Evolutionary conservation across 2,888 invertebrate genomes (phyloP), one percentile per base, ranked within the genome.

Genomic region (Dicycla oo): DNA sequence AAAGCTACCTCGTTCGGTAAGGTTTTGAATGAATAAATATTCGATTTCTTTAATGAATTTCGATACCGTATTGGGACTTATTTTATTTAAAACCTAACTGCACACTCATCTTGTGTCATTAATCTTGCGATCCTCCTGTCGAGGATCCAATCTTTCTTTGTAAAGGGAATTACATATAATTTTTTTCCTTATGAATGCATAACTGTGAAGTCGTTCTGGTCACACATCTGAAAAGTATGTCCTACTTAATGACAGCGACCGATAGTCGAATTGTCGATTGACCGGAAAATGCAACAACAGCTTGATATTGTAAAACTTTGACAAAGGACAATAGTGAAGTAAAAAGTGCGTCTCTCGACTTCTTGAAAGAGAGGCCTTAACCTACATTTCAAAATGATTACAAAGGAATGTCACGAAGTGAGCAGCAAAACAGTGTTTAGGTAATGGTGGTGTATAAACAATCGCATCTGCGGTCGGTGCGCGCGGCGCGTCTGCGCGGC

Each of bases 381-480:
- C 95, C 95, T 86, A 95, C 92, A 94, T 95, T 93, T 88, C 86
- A 88, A 85, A 90, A 92, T 91, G 91, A 93, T 95, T 94, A 94
- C 93, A 92, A 92, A 91, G 94, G 95, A 94, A 95, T 95, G 95
- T 94, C 95, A 94, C 95, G 95, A 94, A 92, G 93, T 81, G 40
- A 79, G 76, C 90, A 90, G 92, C 92, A 91, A 89, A 92, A 92
- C 92, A 91, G 89, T 90, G 94, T 94, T 93, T 92, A 91, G 94
- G 93, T 94, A 93, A 95, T 95, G 91, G 90, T 88, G 90, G 92
- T 89, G 92, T 93, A 92, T 92, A 93, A 92, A 94, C 94, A 94
- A 94, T 94, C 92, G 92, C 90, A 89, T 88, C 88, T 92, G 93
- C 91, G 93, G 92, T 91, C 75, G 72, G 81, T 75, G 78, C 86